A percentile compares a stretch with the other conserved stretches of the same genome.
These are phyloP conservation scores for Geotrupes spiniger DNA, from an alignment of 2,888 invertebrate species.

Conservation along the genomic window DNA sequence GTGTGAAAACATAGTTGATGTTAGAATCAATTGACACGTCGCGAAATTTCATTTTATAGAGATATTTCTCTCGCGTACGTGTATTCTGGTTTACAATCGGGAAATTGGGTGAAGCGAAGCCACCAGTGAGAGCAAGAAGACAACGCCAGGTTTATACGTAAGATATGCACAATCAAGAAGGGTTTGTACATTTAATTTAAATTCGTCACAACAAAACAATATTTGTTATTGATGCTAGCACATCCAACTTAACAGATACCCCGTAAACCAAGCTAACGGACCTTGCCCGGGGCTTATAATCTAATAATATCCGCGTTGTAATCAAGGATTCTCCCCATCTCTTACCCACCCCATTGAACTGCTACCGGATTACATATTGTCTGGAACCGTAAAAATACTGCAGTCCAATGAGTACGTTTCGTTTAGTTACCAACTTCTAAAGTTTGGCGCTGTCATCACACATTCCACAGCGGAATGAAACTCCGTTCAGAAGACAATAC, in stretches of 20 bases:
- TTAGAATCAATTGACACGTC: too few relatives aligned
- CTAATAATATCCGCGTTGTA: constrained; percentile 45
- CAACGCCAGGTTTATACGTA: constrained; percentile 1
- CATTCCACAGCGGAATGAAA: constrained; percentile 32
- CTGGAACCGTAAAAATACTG: constrained; percentile 36
- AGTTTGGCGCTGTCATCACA: constrained; percentile 33
- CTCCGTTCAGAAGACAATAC: constrained; percentile 31
- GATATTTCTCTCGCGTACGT: too few relatives aligned
- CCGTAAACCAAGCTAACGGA: constrained; percentile 20
- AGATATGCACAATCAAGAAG: constrained; percentile 17
- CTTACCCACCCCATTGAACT: constrained; percentile 28
- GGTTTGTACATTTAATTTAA: constrained; percentile 14
- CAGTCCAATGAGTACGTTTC: constrained; percentile 33
- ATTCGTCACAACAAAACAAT: constrained; percentile 21
- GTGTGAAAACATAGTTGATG: too few relatives aligned
- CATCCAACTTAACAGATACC: constrained; percentile 26
- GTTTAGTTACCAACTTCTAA: constrained; percentile 33
- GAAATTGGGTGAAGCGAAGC: too few relatives aligned
- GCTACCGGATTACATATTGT: constrained; percentile 36
- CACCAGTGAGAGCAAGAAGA: too few relatives aligned
- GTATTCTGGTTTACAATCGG: too few relatives aligned
- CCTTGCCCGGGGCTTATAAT: constrained; percentile 39
- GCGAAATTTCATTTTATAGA: too few relatives aligned
- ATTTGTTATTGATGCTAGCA: constrained; percentile 27
- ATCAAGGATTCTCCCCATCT: constrained; percentile 39